A percentile compares a stretch with the other conserved stretches of the same genome.
These are phyloP conservation scores for Ferrisia virgata DNA, from an alignment of 2,888 invertebrate species.

Conservation along the genomic window DNA sequence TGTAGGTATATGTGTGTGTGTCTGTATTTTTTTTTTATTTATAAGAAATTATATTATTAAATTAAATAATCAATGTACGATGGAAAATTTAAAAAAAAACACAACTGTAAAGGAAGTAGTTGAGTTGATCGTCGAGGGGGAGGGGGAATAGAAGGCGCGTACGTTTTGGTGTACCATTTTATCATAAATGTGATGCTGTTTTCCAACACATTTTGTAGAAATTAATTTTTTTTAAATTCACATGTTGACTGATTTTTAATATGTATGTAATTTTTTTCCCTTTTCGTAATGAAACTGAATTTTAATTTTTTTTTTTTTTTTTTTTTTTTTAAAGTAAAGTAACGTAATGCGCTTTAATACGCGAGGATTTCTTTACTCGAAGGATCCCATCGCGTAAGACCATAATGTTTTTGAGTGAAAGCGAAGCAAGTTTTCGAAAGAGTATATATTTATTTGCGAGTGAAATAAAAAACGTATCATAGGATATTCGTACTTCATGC, in stretches of 20 bases:
- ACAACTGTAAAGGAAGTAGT: not conserved
- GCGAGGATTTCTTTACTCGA: not conserved
- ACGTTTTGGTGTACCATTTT: slow-evolving; percentile 1
- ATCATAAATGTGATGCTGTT: slow-evolving; percentile 29
- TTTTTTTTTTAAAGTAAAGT: not conserved
- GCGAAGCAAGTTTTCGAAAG: not conserved
- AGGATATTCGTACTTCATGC: slow-evolving; percentile 1
- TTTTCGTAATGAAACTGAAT: slow-evolving; percentile 16
- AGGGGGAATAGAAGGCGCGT: not conserved
- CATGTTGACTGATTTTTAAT: slow-evolving; percentile 15
- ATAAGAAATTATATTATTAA: not conserved
- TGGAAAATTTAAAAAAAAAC: not conserved
- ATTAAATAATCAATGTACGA: not conserved
- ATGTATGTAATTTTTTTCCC: not conserved
- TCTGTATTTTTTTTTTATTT: not conserved
- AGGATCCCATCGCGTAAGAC: not conserved
- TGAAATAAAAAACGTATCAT: not conserved
- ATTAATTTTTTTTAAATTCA: not conserved
- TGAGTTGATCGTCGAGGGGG: not conserved
- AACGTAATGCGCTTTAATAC: slow-evolving; percentile 14
- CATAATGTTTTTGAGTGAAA: not conserved
- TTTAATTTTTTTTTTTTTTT: not conserved
- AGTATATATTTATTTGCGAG: not conserved
- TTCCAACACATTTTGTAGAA: slow-evolving; percentile 25
- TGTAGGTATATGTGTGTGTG: not conserved